Percentiles rank a stretch among this genome's conserved stretches.
Evolutionary conservation across 37 sponge, comb jelly and placozoan species (phyloP).

Genomic region (Geodia barretti): DNA sequence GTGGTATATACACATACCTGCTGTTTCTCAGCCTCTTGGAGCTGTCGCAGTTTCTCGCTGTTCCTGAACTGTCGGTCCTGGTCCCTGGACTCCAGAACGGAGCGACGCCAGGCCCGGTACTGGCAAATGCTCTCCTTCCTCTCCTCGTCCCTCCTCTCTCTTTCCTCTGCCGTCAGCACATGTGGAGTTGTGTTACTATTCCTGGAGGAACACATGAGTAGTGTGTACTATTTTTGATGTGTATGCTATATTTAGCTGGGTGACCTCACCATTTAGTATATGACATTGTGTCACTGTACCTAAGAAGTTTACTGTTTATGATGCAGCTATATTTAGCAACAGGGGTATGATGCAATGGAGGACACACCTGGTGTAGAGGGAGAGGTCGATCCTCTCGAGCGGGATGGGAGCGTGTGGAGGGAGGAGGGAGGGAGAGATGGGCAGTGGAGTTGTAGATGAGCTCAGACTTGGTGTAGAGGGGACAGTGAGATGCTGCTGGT

Average conservation of each 20-base stretch:
- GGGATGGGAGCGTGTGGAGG: not conserved
- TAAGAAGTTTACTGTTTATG: too few relatives aligned
- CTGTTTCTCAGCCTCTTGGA: slow-evolving; percentile 54
- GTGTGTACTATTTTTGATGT: not conserved
- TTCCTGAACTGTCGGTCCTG: slow-evolving; percentile 55
- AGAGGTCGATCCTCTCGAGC: not conserved
- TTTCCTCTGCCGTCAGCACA: slow-evolving; percentile 45
- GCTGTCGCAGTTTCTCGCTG: slow-evolving; percentile 35
- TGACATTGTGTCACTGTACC: too few relatives aligned
- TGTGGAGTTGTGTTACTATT: not conserved
- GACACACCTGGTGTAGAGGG: not conserved
- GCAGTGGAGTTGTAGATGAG: not conserved
- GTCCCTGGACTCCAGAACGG: slow-evolving; percentile 41
- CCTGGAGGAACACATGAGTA: not conserved
- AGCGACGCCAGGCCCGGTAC: slow-evolving; percentile 33
- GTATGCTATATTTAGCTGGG: too few relatives aligned
- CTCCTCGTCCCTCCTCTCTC: slow-evolving; percentile 11
- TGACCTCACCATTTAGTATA: too few relatives aligned
- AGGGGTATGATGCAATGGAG: too few relatives aligned
- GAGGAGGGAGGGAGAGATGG: not conserved
- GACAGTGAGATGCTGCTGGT: too few relatives aligned
- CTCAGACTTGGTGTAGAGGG: not conserved
- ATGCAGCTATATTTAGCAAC: too few relatives aligned
- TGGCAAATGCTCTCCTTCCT: slow-evolving; percentile 22
- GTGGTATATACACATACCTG: slow-evolving; percentile 72